A percentile compares a stretch with the other conserved stretches of the same genome.
phyloP scores from a whole-genome alignment of 2,113 vertebrate genomes.

The Microtus oregoni region DNA sequence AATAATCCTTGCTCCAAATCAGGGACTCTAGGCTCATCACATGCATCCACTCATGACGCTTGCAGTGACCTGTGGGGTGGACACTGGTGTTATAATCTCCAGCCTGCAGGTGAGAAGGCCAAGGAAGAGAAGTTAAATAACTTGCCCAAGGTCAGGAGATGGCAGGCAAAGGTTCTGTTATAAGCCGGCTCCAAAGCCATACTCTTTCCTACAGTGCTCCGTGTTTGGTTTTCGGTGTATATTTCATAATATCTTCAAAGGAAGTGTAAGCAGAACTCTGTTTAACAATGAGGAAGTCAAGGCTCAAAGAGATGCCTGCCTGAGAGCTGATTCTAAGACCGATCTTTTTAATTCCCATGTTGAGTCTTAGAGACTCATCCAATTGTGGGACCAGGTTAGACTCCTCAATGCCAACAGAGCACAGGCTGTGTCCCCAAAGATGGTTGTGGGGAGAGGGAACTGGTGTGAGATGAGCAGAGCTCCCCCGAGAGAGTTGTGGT shows the following conservation, averaged over 20 bases:
- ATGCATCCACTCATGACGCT: background rate
- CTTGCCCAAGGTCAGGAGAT: background rate
- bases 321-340: background rate
- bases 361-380: background rate
- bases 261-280: background rate
- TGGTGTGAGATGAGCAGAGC: background rate
- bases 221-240: background rate
- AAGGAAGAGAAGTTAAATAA: background rate
- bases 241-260: background rate
- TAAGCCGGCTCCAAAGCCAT: background rate
- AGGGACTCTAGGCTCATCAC: background rate
- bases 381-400: background rate
- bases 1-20: background rate
- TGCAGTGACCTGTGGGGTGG: background rate
- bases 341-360: background rate
- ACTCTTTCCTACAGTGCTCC: background rate
- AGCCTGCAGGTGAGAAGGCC: background rate
- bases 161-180: background rate
- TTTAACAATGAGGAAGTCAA: conserved; percentile 10
- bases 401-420: background rate
- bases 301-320: background rate
- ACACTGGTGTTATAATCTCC: background rate
- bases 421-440: background rate
- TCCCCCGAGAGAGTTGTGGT: background rate
- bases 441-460: background rate